Conservation (phyloP, 2,888 invertebrate species). For the Antitype chi region DNA sequence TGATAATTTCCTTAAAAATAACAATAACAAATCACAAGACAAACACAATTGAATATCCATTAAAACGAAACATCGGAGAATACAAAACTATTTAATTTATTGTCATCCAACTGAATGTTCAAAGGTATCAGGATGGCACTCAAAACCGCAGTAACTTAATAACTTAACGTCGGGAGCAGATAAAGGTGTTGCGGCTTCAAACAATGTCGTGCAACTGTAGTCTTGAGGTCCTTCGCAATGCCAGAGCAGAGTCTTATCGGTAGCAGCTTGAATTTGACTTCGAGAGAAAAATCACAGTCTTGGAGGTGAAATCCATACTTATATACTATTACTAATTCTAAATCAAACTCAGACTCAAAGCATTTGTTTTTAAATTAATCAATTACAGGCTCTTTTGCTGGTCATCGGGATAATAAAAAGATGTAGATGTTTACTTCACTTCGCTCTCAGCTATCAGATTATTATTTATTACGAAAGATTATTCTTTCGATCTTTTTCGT, state of each 20-base stretch:
- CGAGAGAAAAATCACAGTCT: neutral
- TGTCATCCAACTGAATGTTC: neutral
- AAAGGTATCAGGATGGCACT: neutral
- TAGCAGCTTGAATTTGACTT: neutral
- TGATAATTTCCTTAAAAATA: neutral
- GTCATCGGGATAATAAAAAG: conserved; percentile 80
- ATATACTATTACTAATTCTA: too few species aligned
- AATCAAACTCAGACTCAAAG: too few species aligned
- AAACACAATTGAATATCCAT: neutral
- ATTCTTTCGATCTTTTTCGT: neutral
- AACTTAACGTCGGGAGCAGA: conserved; percentile 17
- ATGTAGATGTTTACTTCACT: conserved; percentile 3
- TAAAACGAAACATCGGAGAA: neutral
- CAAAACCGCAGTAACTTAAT: conserved; percentile 28
- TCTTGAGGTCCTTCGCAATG: neutral
- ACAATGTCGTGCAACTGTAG: conserved; percentile 6
- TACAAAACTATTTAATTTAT: neutral
- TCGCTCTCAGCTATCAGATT: too few species aligned
- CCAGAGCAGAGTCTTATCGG: neutral
- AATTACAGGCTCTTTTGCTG: conserved; percentile 14
- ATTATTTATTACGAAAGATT: neutral
- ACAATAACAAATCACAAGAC: neutral
- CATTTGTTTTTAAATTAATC: too few species aligned
- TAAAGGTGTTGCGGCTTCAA: conserved; percentile 20
- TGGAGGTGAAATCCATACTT: neutral